These are phyloP conservation scores for Cynocephalus volans DNA, from an alignment of 2,113 vertebrate species.

Conservation along the genomic window DNA sequence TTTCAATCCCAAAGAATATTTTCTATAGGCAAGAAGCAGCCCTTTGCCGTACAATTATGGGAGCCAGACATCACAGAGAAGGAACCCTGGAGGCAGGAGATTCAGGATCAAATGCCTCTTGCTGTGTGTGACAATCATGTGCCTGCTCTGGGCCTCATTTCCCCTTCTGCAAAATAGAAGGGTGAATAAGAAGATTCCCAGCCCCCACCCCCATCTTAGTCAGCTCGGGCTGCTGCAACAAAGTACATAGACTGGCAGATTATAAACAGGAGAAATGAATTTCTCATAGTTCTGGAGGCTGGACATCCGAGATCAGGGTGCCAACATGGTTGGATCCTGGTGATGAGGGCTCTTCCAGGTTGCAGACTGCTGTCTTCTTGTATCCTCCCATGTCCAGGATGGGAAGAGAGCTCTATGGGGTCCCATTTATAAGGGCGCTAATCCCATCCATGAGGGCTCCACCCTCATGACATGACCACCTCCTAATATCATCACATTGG, in stretches of 20 bases:
- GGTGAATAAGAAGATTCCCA: too few species aligned
- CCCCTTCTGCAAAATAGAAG: background rate
- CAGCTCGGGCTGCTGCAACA: background rate
- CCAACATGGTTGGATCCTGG: background rate
- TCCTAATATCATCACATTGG: background rate
- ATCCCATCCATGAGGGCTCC: background rate
- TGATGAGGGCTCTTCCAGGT: background rate
- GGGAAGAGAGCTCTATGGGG: background rate
- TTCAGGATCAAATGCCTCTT: background rate
- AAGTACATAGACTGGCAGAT: background rate
- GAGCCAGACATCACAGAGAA: background rate
- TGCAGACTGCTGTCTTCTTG: background rate
- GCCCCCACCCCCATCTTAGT: fast-evolving
- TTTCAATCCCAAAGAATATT: background rate
- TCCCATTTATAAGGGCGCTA: background rate
- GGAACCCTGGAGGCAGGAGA: background rate
- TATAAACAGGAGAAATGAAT: background rate
- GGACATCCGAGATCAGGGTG: background rate
- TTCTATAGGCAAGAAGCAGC: background rate
- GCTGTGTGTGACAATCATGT: background rate
- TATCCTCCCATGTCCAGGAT: too few species aligned
- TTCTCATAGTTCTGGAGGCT: background rate
- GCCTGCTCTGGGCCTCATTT: background rate
- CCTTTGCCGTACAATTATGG: background rate
- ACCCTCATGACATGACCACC: background rate